Base-by-base conservation (phyloP, 1,140 invertebrate genomes). In the Nasonia vitripennis region DNA sequence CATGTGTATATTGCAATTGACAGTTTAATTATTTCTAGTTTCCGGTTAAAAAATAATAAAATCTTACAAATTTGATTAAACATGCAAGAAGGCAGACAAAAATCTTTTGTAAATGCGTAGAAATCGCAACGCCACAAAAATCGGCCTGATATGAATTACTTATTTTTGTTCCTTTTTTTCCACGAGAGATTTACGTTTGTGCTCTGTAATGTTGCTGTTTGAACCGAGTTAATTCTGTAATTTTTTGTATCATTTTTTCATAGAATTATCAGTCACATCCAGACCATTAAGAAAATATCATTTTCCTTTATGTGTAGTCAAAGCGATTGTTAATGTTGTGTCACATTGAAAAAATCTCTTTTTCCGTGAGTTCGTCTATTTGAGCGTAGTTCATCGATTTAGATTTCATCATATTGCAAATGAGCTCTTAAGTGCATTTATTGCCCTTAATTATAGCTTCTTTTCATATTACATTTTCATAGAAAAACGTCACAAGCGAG, bases 201-300 rank as follows among this genome's bases (percentile, higher is more conserved):
- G 81, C 48, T 81, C 48, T 17, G 51, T 82, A 73, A 23, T 45
- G 41, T 85, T 12, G 83, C 37, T 70, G 55, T 14, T 81, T 3
- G 67, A 81, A 55, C 27, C 75, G 37, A 41, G 17, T 78, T 17
- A 71, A 14, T 68, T 48, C 62, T 55, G 80, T 51, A 86, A 86
- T 1, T 77, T 77, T 73, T 68, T 62, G 20, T 5, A 55, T 55
- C 51, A 55, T 55, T 55, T 20, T n/a, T 3, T 62, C 4, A 62
- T 20, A 62, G 20, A 62, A 5, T 62, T n/a, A 62, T 20, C 7
- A n/a, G 5, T 62, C 17, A 78, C 48, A 80, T n/a, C 41, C 73
- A 83, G 67, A 73, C 31, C 80, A 86, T 80, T 86, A 86, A 86
- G 85, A 86, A 86, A 86, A 86, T 86, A 86, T 86, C n/a, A 68